Evolutionary conservation across 2,797 vertebrate species (phyloP).

Genomic region (Peromyscus eremicus): DNA sequence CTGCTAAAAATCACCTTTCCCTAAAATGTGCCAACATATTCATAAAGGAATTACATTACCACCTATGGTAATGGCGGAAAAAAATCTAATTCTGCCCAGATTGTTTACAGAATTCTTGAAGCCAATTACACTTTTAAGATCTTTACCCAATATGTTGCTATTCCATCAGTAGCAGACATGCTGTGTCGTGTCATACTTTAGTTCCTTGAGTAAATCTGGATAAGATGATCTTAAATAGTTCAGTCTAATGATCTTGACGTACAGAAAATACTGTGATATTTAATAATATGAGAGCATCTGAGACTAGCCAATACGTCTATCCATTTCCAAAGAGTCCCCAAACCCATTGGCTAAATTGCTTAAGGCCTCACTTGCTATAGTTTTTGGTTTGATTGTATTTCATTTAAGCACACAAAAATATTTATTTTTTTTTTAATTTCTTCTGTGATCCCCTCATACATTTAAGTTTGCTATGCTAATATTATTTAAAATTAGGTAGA

Average conservation of each 20-base stretch:
- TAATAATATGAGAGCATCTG: background rate
- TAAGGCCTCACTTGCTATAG: background rate
- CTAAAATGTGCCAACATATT: background rate
- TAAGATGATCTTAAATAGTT: background rate
- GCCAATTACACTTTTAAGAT: background rate
- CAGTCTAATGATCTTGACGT: background rate
- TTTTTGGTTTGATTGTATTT: slow-evolving; percentile 36
- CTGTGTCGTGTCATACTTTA: background rate
- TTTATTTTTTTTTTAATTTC: slow-evolving; percentile 13
- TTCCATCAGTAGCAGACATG: background rate
- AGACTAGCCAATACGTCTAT: background rate
- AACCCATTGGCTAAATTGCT: background rate
- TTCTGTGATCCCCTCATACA: background rate
- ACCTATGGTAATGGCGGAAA: background rate
- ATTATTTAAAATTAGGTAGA: background rate
- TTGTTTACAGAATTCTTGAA: background rate
- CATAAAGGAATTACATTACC: background rate
- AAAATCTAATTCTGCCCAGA: background rate
- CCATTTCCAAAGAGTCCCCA: background rate
- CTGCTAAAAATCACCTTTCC: background rate
- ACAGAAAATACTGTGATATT: background rate
- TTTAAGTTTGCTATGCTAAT: background rate
- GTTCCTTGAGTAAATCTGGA: slow-evolving; percentile 3
- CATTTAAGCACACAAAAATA: background rate
- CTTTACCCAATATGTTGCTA: background rate